phyloP scores from a whole-genome alignment of 2,888 invertebrate genomes.

The Ochropleura leucogaster region DNA sequence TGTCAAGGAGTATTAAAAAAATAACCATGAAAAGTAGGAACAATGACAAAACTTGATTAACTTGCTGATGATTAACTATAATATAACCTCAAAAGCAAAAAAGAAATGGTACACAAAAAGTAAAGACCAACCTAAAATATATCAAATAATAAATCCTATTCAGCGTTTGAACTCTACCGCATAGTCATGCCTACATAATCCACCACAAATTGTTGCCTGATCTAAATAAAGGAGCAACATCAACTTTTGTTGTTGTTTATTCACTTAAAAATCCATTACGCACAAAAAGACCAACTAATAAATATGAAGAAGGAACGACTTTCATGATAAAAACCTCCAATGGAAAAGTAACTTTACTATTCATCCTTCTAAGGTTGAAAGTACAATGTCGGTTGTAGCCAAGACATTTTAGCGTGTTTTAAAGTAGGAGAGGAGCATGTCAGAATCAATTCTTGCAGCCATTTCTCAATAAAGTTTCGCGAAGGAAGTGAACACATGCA shows the following conservation, averaged over 20 bases:
- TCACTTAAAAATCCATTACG: slow-evolving; percentile 90
- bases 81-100: not conserved
- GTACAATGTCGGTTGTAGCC: slow-evolving; percentile 44
- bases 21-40: not conserved
- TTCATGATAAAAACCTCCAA: slow-evolving; percentile 72
- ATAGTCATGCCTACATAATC: slow-evolving; percentile 48
- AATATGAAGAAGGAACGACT: slow-evolving; percentile 82
- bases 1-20: not conserved
- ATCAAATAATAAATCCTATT: slow-evolving; percentile 19
- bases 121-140: not conserved
- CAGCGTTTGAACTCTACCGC: slow-evolving; percentile 17
- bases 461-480: slow-evolving; percentile 88
- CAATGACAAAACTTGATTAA: not conserved
- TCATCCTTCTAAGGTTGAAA: slow-evolving; percentile 39
- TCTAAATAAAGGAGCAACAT: slow-evolving; percentile 67
- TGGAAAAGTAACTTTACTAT: slow-evolving; percentile 56
- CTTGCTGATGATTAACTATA: no score
- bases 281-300: slow-evolving; percentile 87
- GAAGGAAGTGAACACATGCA: slow-evolving; percentile 79
- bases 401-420: slow-evolving; percentile 83
- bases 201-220: slow-evolving; percentile 62
- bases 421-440: slow-evolving; percentile 83
- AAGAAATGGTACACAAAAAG: not conserved
- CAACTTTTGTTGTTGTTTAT: slow-evolving; percentile 82
- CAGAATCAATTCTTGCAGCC: slow-evolving; percentile 87